Base-by-base conservation (phyloP, 2,113 vertebrate genomes). In the Propithecus coquereli region DNA sequence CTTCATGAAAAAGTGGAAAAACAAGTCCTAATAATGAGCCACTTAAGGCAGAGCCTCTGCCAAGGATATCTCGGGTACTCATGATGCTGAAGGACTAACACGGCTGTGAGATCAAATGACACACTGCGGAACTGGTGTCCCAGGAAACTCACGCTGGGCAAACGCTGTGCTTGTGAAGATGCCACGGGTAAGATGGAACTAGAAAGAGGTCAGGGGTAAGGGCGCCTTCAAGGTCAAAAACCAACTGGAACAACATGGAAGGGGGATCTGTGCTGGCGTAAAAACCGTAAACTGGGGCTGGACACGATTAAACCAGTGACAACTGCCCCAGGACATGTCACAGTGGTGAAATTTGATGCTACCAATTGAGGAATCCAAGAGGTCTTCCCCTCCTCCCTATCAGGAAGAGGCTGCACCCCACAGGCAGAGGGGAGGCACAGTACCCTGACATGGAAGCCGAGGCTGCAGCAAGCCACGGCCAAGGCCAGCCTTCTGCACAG, bases 221-320 rank as follows among this genome's bases (percentile, higher is more conserved):
- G 43, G 22, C 10, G 25, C 16, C 37, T 87, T 50, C 8, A 2
- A 94, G 65, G 37, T 71, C 37, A 83, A 82, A 81, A 77, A 18
- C 8, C 3, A 43, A 37, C 18, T 6, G 43, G 57, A 94, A 14
- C 50, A 63, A 12, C 4, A 17, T 2, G 3, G 70, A 65, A 30
- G 71, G n/a, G 9, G n/a, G 43, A 66, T 3, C 71, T 16, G 34
- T 8, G 23, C 14, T 13, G 5, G 34, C 1, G 20, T 34, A 52
- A 70, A 2, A 0, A 30, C 17, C 0, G 0, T 27, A 47, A 7
- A 47, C 8, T 9, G 27, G 27, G 23, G 45, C 76, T 52, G 34
- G 65, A n/a, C 0, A 0, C 6, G 34, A 66, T 5, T 12, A 57
- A 30, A 32, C 5, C 47, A 66, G 34, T 27, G 22, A 8, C 6